Percentiles rank a stretch among this genome's conserved stretches.
Evolutionary conservation across 2,113 vertebrate species (phyloP).

Genomic region (Corythoichthys intestinalis): DNA sequence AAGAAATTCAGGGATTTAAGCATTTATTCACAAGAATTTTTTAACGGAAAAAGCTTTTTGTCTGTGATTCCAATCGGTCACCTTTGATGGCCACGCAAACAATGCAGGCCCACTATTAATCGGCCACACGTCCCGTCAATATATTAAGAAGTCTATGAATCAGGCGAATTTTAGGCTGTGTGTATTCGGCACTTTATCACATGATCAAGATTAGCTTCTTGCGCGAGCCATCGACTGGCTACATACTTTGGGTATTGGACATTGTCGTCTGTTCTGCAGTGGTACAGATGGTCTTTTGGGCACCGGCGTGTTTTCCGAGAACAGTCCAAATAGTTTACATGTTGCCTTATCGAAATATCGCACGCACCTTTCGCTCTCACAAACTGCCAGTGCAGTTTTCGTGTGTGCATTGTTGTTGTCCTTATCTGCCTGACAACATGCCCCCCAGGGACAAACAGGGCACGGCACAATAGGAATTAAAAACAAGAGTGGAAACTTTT

Average conservation of each 20-base stretch:
- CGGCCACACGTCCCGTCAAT: too few relatives aligned
- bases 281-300: conserved; percentile 7
- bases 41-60: too few relatives aligned
- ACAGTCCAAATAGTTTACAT: conserved; percentile 55
- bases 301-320: conserved; percentile 36
- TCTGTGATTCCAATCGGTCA: too few relatives aligned
- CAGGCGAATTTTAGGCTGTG: neutral
- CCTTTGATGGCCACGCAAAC: too few relatives aligned
- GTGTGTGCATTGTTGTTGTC: conserved; percentile 46
- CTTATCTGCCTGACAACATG: conserved; percentile 64
- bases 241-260: conserved; percentile 7
- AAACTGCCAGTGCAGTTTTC: conserved; percentile 44
- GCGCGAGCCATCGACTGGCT: neutral
- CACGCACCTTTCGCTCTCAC: conserved; percentile 47
- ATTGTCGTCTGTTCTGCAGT: neutral
- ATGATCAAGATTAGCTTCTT: neutral
- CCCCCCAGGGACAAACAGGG: conserved; percentile 44
- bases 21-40: too few relatives aligned
- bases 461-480: conserved; percentile 52
- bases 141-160: too few relatives aligned
- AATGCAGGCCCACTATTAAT: too few relatives aligned
- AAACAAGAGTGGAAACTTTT: conserved; percentile 39
- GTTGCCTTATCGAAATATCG: conserved; percentile 55
- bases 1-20: too few relatives aligned
- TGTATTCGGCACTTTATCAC: neutral